Conservation (phyloP, 2,797 vertebrate genomes). For the Hyperoplus immaculatus region DNA sequence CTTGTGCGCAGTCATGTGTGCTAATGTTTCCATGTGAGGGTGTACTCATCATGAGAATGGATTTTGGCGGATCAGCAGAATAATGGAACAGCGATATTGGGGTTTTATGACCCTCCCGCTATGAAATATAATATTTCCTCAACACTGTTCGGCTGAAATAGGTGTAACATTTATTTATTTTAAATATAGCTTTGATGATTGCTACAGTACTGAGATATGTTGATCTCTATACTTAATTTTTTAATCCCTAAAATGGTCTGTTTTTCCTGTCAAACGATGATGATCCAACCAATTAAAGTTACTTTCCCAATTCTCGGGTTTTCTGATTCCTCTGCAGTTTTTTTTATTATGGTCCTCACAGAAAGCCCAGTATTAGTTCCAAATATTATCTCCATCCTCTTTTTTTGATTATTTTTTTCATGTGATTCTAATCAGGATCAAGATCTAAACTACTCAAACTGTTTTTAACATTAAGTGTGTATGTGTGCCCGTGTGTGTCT, state of each 20-base stretch:
- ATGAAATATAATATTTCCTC: constrained; percentile 5
- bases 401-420: constrained; percentile 27
- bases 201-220: background rate
- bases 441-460: constrained; percentile 31
- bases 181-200: background rate
- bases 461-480: constrained; percentile 31
- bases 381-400: constrained; percentile 1
- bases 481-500: constrained; percentile 14
- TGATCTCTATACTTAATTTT: background rate
- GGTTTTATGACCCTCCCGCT: constrained; percentile 17
- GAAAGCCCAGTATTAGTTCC: constrained; percentile 6
- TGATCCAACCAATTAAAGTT: background rate
- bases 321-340: background rate
- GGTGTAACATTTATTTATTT: background rate
- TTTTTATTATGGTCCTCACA: background rate
- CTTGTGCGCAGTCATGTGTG: constrained; percentile 40
- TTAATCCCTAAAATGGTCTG: background rate
- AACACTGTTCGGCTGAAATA: constrained; percentile 3
- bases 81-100: constrained; percentile 22
- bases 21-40: constrained; percentile 1
- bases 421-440: constrained; percentile 14
- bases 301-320: background rate
- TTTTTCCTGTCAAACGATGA: background rate
- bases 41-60: constrained; percentile 17
- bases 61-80: constrained; percentile 44